phyloP scores from a whole-genome alignment of 2,113 vertebrate genomes.

The Anarhynchus alexandrinus region DNA sequence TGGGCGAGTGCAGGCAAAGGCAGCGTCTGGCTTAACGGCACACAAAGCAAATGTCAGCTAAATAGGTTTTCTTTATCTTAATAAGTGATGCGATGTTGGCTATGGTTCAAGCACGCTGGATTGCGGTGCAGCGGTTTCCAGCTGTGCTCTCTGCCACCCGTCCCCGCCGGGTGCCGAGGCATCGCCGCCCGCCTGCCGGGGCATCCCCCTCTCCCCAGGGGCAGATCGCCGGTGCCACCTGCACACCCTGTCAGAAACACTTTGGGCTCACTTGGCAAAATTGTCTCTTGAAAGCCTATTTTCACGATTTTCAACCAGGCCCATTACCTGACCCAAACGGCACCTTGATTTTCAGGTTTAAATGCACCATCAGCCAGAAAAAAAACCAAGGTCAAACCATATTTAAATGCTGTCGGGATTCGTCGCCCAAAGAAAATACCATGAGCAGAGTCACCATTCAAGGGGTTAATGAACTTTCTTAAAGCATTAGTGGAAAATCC shows the following conservation, averaged over 20 bases:
- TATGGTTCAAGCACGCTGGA: fast-evolving
- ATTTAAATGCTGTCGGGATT: neutral
- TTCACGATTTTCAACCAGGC: fast-evolving
- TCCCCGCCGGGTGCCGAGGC: neutral
- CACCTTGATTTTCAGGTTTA: neutral
- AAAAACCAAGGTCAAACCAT: neutral
- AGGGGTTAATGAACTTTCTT: neutral
- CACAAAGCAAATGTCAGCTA: conserved; percentile 31
- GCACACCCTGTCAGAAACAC: neutral
- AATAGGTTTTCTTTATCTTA: conserved; percentile 38
- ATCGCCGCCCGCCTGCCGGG: neutral
- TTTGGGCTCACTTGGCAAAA: fast-evolving
- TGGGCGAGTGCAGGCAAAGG: neutral
- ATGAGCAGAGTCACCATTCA: neutral
- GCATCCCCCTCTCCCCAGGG: fast-evolving
- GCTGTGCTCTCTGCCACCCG: neutral
- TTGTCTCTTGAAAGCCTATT: neutral
- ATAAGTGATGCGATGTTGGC: neutral
- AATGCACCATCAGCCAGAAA: neutral
- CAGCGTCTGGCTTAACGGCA: neutral
- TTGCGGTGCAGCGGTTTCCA: neutral
- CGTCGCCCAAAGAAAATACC: neutral
- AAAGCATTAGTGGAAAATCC: neutral
- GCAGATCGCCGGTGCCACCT: neutral
- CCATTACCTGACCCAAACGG: neutral